Evolutionary conservation across 1,140 invertebrate genomes (phyloP).

Genomic region (Bombus polaris): DNA sequence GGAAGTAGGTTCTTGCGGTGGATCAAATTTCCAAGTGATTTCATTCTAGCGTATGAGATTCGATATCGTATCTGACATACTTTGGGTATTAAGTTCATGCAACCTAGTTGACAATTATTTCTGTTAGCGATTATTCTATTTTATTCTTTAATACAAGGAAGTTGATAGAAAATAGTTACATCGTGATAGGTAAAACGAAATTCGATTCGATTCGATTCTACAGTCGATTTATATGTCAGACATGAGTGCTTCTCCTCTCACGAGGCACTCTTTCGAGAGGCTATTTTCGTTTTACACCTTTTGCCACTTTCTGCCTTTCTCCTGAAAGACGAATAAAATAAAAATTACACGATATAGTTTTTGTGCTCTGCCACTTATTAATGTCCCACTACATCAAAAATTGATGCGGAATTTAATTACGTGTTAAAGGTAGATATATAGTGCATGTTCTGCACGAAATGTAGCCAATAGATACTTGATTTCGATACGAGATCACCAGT

Average conservation of each 20-base stretch:
- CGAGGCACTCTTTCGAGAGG: not conserved
- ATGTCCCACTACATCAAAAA: not conserved
- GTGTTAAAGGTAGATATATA: not conserved
- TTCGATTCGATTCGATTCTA: not conserved
- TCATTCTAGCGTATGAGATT: not conserved
- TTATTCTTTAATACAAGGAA: not conserved
- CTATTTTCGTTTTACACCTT: conserved; percentile 32
- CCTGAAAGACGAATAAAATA: conserved; percentile 24
- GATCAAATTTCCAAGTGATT: not conserved
- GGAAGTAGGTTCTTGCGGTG: not conserved
- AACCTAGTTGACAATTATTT: not conserved
- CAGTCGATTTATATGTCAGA: not conserved
- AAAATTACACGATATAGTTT: not conserved
- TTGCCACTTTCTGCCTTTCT: conserved; percentile 52
- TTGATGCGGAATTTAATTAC: not conserved
- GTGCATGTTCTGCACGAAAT: not conserved
- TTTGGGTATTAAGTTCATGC: too few species aligned
- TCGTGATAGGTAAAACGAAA: not conserved
- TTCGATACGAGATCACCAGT: conserved; percentile 3
- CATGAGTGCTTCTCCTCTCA: conserved; percentile 9
- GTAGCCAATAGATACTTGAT: not conserved
- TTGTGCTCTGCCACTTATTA: conserved; percentile 3
- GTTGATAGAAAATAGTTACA: not conserved
- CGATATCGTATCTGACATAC: not conserved
- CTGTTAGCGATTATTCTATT: not conserved